Percentiles rank a stretch among this genome's conserved stretches.
These are phyloP conservation scores for Hapalemur alaotrensis DNA, from an alignment of 2,797 vertebrate species.

Conservation along the genomic window DNA sequence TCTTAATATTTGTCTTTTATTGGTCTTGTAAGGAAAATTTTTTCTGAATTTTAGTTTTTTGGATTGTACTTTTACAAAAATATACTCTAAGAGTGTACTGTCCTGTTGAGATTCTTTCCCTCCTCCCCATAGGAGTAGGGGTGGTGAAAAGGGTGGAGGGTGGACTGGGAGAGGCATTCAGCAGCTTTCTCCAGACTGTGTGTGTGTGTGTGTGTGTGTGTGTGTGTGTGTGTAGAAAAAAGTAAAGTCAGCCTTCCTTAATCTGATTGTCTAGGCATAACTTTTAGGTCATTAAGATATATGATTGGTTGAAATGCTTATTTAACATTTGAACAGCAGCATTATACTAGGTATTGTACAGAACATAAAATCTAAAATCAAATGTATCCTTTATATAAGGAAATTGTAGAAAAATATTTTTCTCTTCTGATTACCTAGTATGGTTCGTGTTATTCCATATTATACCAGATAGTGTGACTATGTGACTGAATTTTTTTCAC, in stretches of 20 bases:
- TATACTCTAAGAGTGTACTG: neutral
- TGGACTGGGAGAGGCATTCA: neutral
- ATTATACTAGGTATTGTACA: neutral
- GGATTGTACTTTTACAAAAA: conserved; percentile 9
- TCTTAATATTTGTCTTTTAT: conserved; percentile 12
- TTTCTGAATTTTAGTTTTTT: conserved; percentile 47
- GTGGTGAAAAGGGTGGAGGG: neutral
- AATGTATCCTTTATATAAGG: neutral
- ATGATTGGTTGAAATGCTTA: neutral
- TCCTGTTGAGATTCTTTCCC: neutral
- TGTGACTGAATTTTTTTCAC: conserved; percentile 13
- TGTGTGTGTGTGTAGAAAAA: neutral
- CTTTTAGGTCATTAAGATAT: conserved; percentile 27
- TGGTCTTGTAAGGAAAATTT: conserved; percentile 3
- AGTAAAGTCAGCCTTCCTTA: conserved; percentile 7
- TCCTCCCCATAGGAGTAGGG: neutral
- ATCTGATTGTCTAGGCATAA: neutral
- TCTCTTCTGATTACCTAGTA: neutral
- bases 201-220: too few species aligned
- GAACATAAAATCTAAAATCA: neutral
- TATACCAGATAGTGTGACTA: neutral
- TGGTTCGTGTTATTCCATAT: neutral
- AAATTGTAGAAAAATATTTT: neutral
- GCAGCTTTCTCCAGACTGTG: neutral
- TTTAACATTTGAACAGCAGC: neutral